Conservation (phyloP, 2,888 invertebrate species). For the Drosophila austrosaltans region DNA sequence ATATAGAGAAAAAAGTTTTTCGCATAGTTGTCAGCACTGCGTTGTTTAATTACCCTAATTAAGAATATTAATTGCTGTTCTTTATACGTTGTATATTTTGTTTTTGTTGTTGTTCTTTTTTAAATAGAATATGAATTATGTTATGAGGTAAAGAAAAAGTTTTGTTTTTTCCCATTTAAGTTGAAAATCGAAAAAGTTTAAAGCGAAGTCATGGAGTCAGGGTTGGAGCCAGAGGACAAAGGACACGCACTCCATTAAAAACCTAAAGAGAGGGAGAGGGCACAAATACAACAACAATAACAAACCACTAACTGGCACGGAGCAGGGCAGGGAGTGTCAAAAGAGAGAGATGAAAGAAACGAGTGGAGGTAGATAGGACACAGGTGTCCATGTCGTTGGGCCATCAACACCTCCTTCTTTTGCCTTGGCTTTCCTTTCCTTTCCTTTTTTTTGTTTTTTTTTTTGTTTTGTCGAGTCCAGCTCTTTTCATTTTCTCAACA, state of each 20-base stretch:
- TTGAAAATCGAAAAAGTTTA: constrained; percentile 78
- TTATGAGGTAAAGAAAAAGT: constrained; percentile 69
- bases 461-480: constrained; percentile 31
- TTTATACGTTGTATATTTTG: constrained; percentile 34
- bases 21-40: constrained; percentile 82
- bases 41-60: constrained; percentile 83
- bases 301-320: constrained; percentile 68
- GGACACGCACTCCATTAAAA: constrained; percentile 75
- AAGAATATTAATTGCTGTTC: constrained; percentile 82
- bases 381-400: constrained; percentile 74
- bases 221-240: constrained; percentile 26
- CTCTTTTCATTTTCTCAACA: constrained; percentile 79
- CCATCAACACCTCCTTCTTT: constrained; percentile 67
- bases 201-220: constrained; percentile 31
- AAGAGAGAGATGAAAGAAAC: too few species aligned
- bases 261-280: constrained; percentile 49
- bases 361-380: constrained; percentile 44
- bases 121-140: constrained; percentile 74
- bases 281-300: constrained; percentile 55
- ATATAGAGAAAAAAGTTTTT: constrained; percentile 67
- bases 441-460: background rate
- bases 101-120: constrained; percentile 33
- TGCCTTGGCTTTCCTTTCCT: background rate
- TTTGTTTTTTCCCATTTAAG: constrained; percentile 66
- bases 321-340: background rate